Evolutionary conservation across 2,113 vertebrate species (phyloP).

Genomic region (Sylvietta virens): DNA sequence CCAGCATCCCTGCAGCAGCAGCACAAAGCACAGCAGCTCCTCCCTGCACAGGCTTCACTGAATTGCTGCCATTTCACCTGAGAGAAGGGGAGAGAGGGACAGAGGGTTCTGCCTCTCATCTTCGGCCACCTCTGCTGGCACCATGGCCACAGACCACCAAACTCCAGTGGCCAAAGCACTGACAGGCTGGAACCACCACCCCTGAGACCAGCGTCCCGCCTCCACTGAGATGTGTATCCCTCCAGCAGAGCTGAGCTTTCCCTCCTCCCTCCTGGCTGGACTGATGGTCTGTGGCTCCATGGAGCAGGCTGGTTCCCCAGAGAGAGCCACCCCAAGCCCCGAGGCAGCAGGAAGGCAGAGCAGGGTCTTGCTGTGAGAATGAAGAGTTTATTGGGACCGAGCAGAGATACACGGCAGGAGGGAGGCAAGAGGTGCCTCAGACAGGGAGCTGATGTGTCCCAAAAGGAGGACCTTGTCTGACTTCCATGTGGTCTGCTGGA

Average conservation of each 20-base stretch:
- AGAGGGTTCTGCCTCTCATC: neutral
- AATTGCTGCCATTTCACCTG: neutral
- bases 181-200: fast-evolving
- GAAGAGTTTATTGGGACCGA: neutral
- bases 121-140: neutral
- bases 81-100: neutral
- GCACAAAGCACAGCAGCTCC: neutral
- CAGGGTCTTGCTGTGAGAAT: neutral
- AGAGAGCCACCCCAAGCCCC: neutral
- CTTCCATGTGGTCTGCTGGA: fast-evolving
- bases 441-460: neutral
- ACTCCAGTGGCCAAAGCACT: fast-evolving
- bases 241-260: neutral
- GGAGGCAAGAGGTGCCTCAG: neutral
- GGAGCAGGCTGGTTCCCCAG: neutral
- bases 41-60: neutral
- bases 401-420: neutral
- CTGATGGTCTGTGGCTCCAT: fast-evolving
- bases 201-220: neutral
- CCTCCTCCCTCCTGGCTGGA: neutral
- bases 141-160: fast-evolving
- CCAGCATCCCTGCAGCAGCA: neutral
- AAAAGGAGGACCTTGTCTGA: neutral
- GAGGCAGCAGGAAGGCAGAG: neutral
- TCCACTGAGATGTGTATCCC: fast-evolving